Percentiles rank a stretch among this genome's conserved stretches.
phyloP scores from a whole-genome alignment of 2,888 invertebrate species.

The Ectemnius lituratus region DNA sequence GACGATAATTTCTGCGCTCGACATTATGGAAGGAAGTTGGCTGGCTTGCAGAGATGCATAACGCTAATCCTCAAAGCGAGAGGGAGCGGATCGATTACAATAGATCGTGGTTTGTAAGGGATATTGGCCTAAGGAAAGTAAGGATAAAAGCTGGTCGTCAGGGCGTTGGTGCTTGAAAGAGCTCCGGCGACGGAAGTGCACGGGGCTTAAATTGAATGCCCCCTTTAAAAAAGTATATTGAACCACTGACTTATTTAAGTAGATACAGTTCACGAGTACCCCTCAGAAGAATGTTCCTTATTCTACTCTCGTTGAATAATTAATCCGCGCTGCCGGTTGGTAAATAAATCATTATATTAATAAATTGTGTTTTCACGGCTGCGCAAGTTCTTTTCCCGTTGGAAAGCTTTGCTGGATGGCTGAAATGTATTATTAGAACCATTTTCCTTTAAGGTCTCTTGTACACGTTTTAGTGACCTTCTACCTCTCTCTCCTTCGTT shows the following conservation, averaged over 20 bases:
- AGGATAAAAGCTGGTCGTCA: neutral
- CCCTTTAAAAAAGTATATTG: too few species aligned
- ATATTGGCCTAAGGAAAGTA: constrained; percentile 1
- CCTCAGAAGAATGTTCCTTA: neutral
- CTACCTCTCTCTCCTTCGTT: neutral
- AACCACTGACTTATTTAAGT: too few species aligned
- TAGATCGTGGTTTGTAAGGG: neutral
- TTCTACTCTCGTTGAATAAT: neutral
- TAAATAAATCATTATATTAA: neutral
- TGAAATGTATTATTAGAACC: too few species aligned
- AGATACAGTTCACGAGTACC: neutral
- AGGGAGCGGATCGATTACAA: constrained; percentile 17
- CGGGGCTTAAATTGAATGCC: too few species aligned
- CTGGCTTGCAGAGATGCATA: constrained; percentile 15
- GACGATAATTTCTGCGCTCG: constrained; percentile 40
- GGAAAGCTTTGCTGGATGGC: too few species aligned
- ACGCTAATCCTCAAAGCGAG: constrained; percentile 18
- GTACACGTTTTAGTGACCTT: neutral
- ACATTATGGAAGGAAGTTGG: neutral
- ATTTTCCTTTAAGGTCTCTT: too few species aligned
- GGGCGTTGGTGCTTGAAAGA: too few species aligned
- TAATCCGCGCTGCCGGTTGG: neutral
- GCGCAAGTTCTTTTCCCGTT: too few species aligned
- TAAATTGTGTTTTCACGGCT: neutral
- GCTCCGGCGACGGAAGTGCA: too few species aligned